Evolutionary conservation across 2,113 vertebrate species (phyloP).

Genomic region (Polypterus bichir): DNA sequence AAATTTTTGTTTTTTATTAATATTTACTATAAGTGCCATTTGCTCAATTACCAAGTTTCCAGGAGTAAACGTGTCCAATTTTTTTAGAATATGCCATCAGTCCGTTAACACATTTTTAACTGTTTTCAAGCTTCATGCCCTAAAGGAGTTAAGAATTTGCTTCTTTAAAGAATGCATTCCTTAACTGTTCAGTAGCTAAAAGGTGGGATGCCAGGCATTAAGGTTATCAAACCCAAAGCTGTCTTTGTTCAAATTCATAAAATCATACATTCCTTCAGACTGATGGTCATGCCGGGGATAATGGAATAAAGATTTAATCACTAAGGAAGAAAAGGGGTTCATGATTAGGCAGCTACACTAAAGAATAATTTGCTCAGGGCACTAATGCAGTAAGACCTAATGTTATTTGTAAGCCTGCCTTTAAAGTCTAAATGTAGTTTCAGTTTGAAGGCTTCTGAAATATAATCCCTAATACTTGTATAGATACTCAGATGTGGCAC

Average conservation of each 20-base stretch:
- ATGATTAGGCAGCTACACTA: conserved; percentile 32
- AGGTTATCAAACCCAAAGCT: conserved; percentile 47
- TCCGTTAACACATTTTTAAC: too few relatives aligned
- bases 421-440: too few relatives aligned
- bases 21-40: too few relatives aligned
- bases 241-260: conserved; percentile 76
- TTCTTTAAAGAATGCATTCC: conserved; percentile 26
- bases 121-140: too few relatives aligned
- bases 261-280: conserved; percentile 61
- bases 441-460: too few relatives aligned
- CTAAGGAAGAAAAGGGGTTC: conserved; percentile 47
- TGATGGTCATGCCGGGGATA: conserved; percentile 46
- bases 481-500: too few relatives aligned
- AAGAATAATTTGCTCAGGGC: neutral
- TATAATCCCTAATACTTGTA: too few relatives aligned
- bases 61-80: too few relatives aligned
- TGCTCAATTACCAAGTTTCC: too few relatives aligned
- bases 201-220: conserved; percentile 44
- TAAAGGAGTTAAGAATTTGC: neutral
- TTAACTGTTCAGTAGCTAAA: conserved; percentile 21
- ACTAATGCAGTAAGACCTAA: neutral
- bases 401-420: too few relatives aligned
- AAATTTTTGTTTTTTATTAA: too few relatives aligned
- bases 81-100: too few relatives aligned
- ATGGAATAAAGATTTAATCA: conserved; percentile 61